Evolutionary conservation across 2,888 invertebrate species (phyloP).

Genomic region (Campoplex nolae): DNA sequence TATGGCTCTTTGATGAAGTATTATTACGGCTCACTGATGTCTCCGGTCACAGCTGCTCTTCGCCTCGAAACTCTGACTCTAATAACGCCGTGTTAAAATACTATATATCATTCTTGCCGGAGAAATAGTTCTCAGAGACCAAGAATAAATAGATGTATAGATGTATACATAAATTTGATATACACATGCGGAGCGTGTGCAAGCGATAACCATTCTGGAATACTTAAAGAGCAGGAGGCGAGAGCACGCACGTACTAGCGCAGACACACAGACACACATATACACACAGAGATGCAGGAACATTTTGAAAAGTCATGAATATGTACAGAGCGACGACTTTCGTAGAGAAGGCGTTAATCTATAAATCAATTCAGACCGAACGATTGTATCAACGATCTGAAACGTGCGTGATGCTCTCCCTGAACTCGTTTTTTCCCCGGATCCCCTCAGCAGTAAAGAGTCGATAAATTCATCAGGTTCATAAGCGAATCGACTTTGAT

Average conservation of each 20-base stretch:
- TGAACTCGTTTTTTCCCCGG: conserved; percentile 15
- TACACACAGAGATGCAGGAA: background rate
- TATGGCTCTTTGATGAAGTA: conserved; percentile 52
- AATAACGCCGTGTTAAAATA: conserved; percentile 68
- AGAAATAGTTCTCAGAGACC: conserved; percentile 53
- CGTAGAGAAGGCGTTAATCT: conserved; percentile 62
- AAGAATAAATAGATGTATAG: conserved; percentile 41
- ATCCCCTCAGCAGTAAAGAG: background rate
- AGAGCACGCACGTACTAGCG: conserved; percentile 11
- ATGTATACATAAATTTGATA: conserved; percentile 20
- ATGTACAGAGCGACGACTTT: conserved; percentile 6
- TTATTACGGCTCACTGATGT: conserved; percentile 41
- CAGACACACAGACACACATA: background rate
- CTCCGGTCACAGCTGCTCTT: conserved; percentile 64
- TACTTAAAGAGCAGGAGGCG: conserved; percentile 33
- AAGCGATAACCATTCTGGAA: conserved; percentile 48
- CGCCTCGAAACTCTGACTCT: conserved; percentile 53
- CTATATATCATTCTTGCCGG: conserved; percentile 63
- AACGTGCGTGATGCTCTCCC: conserved; percentile 51
- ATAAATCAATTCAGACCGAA: conserved; percentile 66
- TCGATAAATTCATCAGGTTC: conserved; percentile 67
- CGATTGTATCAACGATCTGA: conserved; percentile 64
- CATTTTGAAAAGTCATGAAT: conserved; percentile 15
- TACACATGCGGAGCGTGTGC: conserved; percentile 47
- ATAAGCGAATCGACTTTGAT: conserved; percentile 60